Evolutionary conservation across 2,888 invertebrate species (phyloP).

Genomic region (Caenorhabditis sinica): DNA sequence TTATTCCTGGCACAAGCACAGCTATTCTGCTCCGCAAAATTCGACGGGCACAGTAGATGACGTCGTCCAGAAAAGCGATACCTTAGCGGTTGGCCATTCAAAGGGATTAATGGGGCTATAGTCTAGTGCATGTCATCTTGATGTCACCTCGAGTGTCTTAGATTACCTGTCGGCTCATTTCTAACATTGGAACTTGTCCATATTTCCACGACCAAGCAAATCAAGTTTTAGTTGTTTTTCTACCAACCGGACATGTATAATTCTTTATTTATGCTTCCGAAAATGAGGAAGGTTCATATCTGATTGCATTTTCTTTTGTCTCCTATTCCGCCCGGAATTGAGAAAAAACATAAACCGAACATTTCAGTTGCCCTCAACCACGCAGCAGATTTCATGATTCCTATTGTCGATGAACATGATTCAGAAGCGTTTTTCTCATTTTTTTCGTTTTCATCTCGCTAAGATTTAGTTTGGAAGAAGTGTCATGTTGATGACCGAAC

Average conservation of each 20-base stretch:
- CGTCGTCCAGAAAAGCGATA: constrained; percentile 10
- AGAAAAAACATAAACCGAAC: too few species aligned
- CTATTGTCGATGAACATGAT: not conserved
- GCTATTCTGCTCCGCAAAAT: not conserved
- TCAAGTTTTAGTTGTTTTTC: not conserved
- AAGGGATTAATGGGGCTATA: not conserved
- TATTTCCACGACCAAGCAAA: too few species aligned
- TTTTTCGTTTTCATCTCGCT: not conserved
- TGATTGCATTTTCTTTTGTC: constrained; percentile 27
- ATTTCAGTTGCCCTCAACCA: too few species aligned
- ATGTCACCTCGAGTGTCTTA: not conserved
- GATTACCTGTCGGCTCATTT: constrained; percentile 1
- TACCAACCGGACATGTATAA: constrained; percentile 7
- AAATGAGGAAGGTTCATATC: constrained; percentile 26
- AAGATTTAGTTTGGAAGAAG: not conserved
- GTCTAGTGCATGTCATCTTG: constrained; percentile 2
- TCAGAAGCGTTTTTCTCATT: too few species aligned
- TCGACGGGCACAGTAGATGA: constrained; percentile 16
- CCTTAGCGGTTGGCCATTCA: constrained; percentile 1
- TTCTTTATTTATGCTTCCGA: constrained; percentile 1
- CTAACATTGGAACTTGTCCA: not conserved
- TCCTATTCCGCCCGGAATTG: too few species aligned
- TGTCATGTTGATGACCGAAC: too few species aligned
- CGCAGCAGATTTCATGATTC: too few species aligned
- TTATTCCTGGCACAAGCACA: constrained; percentile 29